Evolutionary conservation across 2,113 vertebrate genomes (phyloP).

Genomic region (Chlorodrepanis virens): DNA sequence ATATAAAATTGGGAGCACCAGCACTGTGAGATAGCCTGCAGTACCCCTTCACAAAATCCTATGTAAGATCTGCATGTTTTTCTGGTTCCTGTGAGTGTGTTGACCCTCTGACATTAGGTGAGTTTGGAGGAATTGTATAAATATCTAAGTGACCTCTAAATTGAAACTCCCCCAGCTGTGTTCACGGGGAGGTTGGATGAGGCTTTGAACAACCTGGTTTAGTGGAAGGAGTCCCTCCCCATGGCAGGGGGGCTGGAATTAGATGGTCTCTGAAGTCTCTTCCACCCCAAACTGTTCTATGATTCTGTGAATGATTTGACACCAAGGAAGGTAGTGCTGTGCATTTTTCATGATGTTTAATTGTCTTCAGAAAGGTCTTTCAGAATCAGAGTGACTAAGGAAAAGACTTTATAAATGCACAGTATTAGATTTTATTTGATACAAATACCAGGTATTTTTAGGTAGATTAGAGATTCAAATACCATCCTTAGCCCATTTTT

Average conservation of each 20-base stretch:
- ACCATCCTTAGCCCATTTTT: neutral
- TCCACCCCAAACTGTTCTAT: neutral
- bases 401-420: neutral
- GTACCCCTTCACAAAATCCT: neutral
- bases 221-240: neutral
- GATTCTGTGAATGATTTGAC: neutral
- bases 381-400: neutral
- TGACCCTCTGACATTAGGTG: neutral
- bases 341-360: neutral
- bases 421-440: neutral
- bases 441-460: neutral
- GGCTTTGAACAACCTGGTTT: neutral
- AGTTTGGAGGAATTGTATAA: neutral
- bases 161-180: neutral
- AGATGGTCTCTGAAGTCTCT: neutral
- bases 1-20: neutral
- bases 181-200: neutral
- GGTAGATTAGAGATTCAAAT: neutral
- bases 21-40: neutral
- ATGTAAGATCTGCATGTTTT: rapidly evolving
- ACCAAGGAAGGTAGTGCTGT: neutral
- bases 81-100: neutral
- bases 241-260: neutral
- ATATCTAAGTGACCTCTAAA: neutral
- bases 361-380: neutral